Conservation (phyloP, 2,888 invertebrate species). For the Andrena minutula region DNA sequence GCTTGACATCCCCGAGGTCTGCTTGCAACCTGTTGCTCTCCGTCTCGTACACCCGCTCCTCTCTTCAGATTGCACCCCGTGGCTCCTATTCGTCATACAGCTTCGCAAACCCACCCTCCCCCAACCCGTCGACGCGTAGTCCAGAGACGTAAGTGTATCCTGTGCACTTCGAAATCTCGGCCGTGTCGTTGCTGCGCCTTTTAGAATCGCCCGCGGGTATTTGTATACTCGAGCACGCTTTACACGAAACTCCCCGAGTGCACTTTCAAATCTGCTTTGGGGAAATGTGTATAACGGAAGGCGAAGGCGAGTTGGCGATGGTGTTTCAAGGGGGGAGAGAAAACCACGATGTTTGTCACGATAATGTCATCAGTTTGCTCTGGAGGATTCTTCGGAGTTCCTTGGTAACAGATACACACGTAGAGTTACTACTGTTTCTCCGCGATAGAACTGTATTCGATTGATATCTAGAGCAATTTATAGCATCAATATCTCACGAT, state of each 20-base stretch:
- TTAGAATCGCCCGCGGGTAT: conserved; percentile 63
- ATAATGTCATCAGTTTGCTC: conserved; percentile 7
- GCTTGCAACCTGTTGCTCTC: conserved; percentile 84
- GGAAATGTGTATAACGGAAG: conserved; percentile 14
- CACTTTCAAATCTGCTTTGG: conserved; percentile 48
- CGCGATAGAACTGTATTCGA: too few species aligned
- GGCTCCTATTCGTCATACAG: conserved; percentile 59
- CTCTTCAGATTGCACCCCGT: conserved; percentile 73
- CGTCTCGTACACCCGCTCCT: conserved; percentile 72
- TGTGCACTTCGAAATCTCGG: conserved; percentile 62
- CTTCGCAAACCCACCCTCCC: conserved; percentile 20
- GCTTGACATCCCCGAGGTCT: conserved; percentile 81
- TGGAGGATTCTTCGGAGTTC: background rate
- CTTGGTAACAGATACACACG: background rate
- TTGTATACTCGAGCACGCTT: conserved; percentile 20
- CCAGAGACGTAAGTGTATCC: conserved; percentile 69
- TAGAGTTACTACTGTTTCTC: too few species aligned
- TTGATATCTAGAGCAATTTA: too few species aligned
- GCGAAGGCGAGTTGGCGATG: conserved; percentile 11
- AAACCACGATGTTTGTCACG: background rate
- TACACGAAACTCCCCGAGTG: conserved; percentile 25
- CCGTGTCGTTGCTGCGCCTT: conserved; percentile 40
- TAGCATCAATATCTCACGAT: too few species aligned
- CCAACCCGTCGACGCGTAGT: conserved; percentile 40
- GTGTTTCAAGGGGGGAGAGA: background rate